These are phyloP conservation scores for Zoanthus sociatus DNA, from an alignment of 92 coral and sea anemone genomes.

Conservation along the genomic window DNA sequence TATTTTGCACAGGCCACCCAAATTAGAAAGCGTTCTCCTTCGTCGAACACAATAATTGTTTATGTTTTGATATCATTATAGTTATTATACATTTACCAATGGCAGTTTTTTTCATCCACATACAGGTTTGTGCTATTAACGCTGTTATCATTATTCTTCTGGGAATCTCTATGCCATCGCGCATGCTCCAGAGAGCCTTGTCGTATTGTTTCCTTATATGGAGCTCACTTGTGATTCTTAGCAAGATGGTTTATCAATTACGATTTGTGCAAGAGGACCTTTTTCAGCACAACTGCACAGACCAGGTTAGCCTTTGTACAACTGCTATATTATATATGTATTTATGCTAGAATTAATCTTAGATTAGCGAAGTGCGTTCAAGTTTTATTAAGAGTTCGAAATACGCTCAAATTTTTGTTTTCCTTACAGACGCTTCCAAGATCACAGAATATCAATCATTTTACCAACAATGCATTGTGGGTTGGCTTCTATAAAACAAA, in stretches of 20 bases:
- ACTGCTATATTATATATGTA: too few species aligned
- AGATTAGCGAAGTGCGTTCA: too few species aligned
- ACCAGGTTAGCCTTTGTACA: slow-evolving; percentile 70
- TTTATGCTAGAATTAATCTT: too few species aligned
- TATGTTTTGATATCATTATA: not conserved
- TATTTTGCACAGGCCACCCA: too few species aligned
- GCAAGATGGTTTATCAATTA: slow-evolving; percentile 96
- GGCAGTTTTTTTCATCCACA: not conserved
- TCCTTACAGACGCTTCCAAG: slow-evolving; percentile 72
- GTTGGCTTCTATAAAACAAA: slow-evolving; percentile 98
- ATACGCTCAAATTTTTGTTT: not conserved
- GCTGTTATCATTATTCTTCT: slow-evolving; percentile 91
- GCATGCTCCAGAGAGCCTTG: slow-evolving; percentile 89
- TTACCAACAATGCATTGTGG: slow-evolving; percentile 97
- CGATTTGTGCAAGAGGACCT: slow-evolving; percentile 97
- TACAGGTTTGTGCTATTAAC: slow-evolving; percentile 94
- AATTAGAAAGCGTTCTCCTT: too few species aligned
- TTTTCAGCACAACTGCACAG: slow-evolving; percentile 97
- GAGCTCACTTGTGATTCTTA: slow-evolving; percentile 94
- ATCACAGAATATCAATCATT: slow-evolving; percentile 78
- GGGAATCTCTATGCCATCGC: slow-evolving; percentile 96
- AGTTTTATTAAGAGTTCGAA: too few species aligned
- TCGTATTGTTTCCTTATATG: slow-evolving; percentile 97
- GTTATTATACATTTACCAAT: not conserved
- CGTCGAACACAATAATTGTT: too few species aligned